Evolutionary conservation across 2,113 vertebrate species (phyloP), one percentile per base, ranked within the genome.

Genomic region (Nycticryphes semicollaris): DNA sequence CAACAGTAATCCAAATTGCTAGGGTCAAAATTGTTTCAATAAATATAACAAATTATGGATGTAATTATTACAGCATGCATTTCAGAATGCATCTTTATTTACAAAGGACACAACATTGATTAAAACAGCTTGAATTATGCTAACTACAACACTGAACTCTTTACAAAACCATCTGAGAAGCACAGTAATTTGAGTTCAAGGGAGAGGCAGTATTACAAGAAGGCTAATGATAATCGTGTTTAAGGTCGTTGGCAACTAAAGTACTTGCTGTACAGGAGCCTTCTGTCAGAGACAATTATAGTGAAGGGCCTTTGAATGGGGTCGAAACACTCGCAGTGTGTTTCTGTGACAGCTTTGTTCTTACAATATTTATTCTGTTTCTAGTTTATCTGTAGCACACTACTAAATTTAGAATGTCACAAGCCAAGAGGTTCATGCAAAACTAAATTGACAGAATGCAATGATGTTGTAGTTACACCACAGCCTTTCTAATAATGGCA

Each of bases 261-360:
- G 72, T 82, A 91, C 78, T 95, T 75, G 63, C 70, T 25, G 67
- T 81, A 89, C 74, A 90, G 94, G 53, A 95, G 20, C 75, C 72
- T 96, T 95, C 90, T 96, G 92, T 95, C 96, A 95, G 56, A 93
- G 86, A 89, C 93, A 89, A 75, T 96, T 94, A 89, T 4, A 72
- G 68, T 72, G 85, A 90, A 93, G 73, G 76, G 85, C 60, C 90
- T 95, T 95, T 94, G 88, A 93, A 92, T 78, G 64, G 76, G 93
- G 85, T 92, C 4, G 1, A 78, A 95, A 92, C 51, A 81, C 41
- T 80, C 16, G 0, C 51, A 86, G 68, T 60, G 27, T 59, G 69
- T 95, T 95, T 82, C 92, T 89, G 64, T 94, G 90, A 68, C 92
- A 92, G 92, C 60, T 95, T 95, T 94, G 75, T 95, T 95, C 92